Evolutionary conservation across 2,113 vertebrate genomes (phyloP).

Genomic region (Helogale parvula): DNA sequence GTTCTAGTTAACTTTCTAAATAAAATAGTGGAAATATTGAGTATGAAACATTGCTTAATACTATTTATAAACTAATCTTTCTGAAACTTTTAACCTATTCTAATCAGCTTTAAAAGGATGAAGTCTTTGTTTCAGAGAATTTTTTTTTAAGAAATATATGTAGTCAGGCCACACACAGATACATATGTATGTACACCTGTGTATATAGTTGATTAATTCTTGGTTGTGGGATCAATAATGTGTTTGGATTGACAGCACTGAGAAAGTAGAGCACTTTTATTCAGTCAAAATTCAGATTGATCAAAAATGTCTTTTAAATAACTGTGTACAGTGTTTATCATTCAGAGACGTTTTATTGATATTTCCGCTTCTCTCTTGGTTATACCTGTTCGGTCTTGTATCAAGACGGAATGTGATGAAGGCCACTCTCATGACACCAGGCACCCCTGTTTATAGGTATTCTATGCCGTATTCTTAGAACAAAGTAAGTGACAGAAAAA

Average conservation of each 20-base stretch:
- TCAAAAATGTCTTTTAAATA: background rate
- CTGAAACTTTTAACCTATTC: background rate
- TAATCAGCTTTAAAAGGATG: background rate
- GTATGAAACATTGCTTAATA: background rate
- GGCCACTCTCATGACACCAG: background rate
- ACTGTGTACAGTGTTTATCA: background rate
- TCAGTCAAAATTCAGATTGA: slow-evolving; percentile 71
- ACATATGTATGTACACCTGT: background rate
- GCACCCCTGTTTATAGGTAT: background rate
- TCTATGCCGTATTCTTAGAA: background rate
- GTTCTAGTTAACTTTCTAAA: background rate
- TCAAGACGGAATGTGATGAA: background rate
- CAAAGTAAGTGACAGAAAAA: background rate
- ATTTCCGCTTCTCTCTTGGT: background rate
- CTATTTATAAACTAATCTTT: background rate
- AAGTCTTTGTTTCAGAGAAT: slow-evolving; percentile 2
- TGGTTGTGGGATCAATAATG: slow-evolving; percentile 74
- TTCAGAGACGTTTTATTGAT: background rate
- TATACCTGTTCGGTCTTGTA: background rate
- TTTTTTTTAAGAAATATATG: background rate
- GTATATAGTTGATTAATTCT: background rate
- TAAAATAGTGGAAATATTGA: slow-evolving; percentile 25
- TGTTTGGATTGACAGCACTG: slow-evolving; percentile 65
- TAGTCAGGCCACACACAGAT: background rate
- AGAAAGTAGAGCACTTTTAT: slow-evolving; percentile 68